Evolutionary conservation across 1,140 invertebrate species (phyloP).

Genomic region (Nasonia longicornis): DNA sequence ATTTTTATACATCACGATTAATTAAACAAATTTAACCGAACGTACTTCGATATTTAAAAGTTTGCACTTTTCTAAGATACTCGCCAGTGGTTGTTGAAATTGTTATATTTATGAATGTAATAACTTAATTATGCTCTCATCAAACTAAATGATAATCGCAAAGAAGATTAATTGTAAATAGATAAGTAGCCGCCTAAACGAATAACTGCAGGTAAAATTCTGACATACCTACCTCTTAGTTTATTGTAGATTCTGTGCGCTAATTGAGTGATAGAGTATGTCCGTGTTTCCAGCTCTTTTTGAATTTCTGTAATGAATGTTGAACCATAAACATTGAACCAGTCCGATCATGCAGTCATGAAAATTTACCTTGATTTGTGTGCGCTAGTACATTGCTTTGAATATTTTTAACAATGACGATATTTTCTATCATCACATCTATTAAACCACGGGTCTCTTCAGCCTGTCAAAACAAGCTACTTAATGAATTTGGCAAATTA

Average conservation of each 20-base stretch:
- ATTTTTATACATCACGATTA: background rate
- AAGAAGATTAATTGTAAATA: conserved; percentile 14
- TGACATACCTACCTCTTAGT: conserved; percentile 60
- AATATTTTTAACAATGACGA: conserved; percentile 69
- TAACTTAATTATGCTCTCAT: background rate
- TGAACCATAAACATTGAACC: conserved; percentile 15
- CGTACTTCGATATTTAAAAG: conserved; percentile 9
- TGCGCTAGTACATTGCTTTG: conserved; percentile 72
- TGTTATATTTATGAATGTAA: background rate
- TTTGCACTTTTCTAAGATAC: conserved; percentile 12
- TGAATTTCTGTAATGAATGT: conserved; percentile 68
- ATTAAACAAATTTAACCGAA: background rate
- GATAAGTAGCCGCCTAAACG: background rate
- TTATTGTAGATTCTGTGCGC: conserved; percentile 59
- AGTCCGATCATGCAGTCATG: conserved; percentile 6
- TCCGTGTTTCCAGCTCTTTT: conserved; percentile 70
- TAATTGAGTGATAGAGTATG: conserved; percentile 61
- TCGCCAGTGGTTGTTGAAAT: background rate
- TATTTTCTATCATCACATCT: conserved; percentile 68
- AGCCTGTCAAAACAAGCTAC: conserved; percentile 60
- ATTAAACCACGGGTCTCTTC: conserved; percentile 70
- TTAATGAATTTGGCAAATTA: conserved; percentile 20
- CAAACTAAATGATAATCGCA: background rate
- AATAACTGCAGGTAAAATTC: background rate
- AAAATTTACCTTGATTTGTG: conserved; percentile 68